Percentiles rank a stretch among this genome's conserved stretches.
These are phyloP conservation scores for Cremastobaeus sp. DNA, from an alignment of 2,888 invertebrate species.

Conservation along the genomic window DNA sequence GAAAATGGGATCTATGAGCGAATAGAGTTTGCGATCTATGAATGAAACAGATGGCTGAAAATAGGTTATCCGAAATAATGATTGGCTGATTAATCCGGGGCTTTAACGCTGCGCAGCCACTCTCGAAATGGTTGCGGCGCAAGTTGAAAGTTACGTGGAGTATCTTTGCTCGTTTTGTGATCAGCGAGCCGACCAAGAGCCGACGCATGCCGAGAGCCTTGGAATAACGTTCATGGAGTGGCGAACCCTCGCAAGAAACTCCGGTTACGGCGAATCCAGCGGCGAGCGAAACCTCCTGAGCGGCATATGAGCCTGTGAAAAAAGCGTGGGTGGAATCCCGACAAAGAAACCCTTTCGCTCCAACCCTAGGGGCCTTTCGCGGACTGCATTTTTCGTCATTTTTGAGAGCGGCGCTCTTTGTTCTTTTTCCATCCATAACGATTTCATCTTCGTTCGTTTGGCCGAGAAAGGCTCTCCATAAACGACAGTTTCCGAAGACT, in stretches of 20 bases:
- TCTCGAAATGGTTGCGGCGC: too few relatives aligned
- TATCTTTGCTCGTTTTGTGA: too few relatives aligned
- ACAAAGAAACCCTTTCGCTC: conserved; percentile 73
- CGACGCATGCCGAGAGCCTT: too few relatives aligned
- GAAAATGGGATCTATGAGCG: too few relatives aligned
- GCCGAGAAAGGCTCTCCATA: conserved; percentile 62
- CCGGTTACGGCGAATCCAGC: conserved; percentile 56
- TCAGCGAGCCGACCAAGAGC: too few relatives aligned
- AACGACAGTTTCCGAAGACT: conserved; percentile 75
- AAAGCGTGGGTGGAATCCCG: conserved; percentile 78
- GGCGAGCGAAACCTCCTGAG: conserved; percentile 61
- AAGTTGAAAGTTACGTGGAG: too few relatives aligned
- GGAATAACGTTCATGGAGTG: too few relatives aligned
- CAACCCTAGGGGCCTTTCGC: conserved; percentile 61
- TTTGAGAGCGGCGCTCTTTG: conserved; percentile 38
- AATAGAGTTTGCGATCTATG: too few relatives aligned
- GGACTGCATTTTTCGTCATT: conserved; percentile 45
- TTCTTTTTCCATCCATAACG: conserved; percentile 38
- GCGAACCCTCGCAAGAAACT: conserved; percentile 45
- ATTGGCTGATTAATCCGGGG: too few relatives aligned
- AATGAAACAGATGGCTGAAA: too few relatives aligned
- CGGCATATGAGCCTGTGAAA: conserved; percentile 74
- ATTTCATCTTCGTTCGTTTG: conserved; percentile 55
- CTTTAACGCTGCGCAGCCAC: too few relatives aligned
- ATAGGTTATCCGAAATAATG: too few relatives aligned